phyloP scores from a whole-genome alignment of 1,140 invertebrate genomes.

The Euura saliciscinereae region DNA sequence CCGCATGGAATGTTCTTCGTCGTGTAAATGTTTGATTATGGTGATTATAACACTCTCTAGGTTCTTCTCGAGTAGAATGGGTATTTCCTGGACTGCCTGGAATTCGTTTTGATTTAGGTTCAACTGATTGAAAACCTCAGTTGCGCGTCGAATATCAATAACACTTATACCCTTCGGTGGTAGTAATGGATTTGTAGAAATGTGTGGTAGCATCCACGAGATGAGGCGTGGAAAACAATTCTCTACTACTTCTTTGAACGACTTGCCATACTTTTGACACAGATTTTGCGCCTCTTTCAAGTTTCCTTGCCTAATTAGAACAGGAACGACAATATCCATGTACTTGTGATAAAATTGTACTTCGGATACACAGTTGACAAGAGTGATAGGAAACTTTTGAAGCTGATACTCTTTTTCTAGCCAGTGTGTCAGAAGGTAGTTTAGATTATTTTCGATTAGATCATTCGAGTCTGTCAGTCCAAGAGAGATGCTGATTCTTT shows the following conservation, averaged over 20 bases:
- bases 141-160: neutral
- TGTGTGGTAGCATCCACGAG: conserved; percentile 34
- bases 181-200: conserved; percentile 12
- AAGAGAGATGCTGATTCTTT: conserved; percentile 30
- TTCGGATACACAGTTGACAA: conserved; percentile 43
- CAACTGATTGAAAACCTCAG: conserved; percentile 26
- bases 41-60: conserved; percentile 41
- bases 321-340: conserved; percentile 45
- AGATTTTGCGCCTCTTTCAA: conserved; percentile 36
- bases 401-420: conserved; percentile 26
- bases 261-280: conserved; percentile 36
- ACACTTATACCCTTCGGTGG: conserved; percentile 1
- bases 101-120: conserved; percentile 33
- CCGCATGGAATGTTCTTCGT: conserved; percentile 40
- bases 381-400: conserved; percentile 47
- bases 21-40: conserved; percentile 44
- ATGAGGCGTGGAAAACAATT: conserved; percentile 48
- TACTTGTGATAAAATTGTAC: conserved; percentile 53
- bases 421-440: conserved; percentile 42
- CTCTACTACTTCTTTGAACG: conserved; percentile 46
- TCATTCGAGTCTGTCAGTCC: conserved; percentile 26
- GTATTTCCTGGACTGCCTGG: conserved; percentile 26
- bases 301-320: conserved; percentile 44
- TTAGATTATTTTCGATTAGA: conserved; percentile 54
- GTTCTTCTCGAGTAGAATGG: conserved; percentile 34